These are phyloP conservation scores for Palythoa heliodiscus DNA, from an alignment of 92 coral and sea anemone species.

Conservation along the genomic window DNA sequence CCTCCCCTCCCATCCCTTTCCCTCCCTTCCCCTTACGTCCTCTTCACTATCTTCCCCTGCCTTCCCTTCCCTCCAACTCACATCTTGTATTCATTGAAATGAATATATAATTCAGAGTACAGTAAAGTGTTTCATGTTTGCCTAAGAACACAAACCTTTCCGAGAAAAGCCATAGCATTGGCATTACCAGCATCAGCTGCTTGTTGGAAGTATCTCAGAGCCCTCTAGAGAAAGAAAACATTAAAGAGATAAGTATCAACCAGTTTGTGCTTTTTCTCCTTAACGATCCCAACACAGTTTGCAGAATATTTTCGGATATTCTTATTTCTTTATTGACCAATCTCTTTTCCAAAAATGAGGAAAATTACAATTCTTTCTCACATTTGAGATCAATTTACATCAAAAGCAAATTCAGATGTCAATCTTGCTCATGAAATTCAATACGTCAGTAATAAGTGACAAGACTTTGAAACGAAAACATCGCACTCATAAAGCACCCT, in stretches of 20 bases:
- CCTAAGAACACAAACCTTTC: slow-evolving; percentile 66
- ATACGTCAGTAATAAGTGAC: too few species aligned
- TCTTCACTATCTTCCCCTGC: too few species aligned
- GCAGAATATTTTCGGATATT: background rate
- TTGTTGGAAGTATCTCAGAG: slow-evolving; percentile 90
- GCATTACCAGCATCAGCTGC: slow-evolving; percentile 98
- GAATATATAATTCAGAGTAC: background rate
- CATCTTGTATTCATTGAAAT: background rate
- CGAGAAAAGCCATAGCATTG: slow-evolving; percentile 95
- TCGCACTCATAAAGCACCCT: too few species aligned
- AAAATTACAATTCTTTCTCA: too few species aligned
- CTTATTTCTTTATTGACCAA: too few species aligned
- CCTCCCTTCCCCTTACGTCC: too few species aligned
- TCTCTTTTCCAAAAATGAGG: too few species aligned
- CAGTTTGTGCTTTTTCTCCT: background rate
- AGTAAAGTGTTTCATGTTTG: background rate
- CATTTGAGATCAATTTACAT: too few species aligned
- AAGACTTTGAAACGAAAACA: too few species aligned
- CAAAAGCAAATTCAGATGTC: too few species aligned
- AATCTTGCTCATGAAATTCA: too few species aligned
- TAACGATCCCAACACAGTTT: background rate
- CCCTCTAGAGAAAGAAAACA: slow-evolving; percentile 69
- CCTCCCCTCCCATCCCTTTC: too few species aligned
- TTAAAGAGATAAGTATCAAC: background rate
- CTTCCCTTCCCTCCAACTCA: background rate